A percentile compares a stretch with the other conserved stretches of the same genome.
phyloP scores from a whole-genome alignment of 2,888 invertebrate species.

The Idaea straminata region DNA sequence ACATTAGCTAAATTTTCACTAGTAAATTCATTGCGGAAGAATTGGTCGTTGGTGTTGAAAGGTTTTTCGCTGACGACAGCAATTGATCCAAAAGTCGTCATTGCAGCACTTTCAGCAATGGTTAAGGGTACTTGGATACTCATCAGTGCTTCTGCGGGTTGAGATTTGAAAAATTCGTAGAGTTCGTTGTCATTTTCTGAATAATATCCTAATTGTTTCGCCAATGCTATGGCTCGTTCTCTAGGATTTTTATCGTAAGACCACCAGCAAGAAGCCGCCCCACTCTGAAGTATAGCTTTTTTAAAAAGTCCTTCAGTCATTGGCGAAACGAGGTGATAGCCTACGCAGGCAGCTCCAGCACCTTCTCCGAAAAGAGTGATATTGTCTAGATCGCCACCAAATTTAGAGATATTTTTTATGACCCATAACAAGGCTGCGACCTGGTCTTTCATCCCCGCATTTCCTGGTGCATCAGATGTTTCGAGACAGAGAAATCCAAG shows the following conservation, averaged over 20 bases:
- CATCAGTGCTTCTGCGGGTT: constrained; percentile 32
- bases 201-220: constrained; percentile 39
- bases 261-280: constrained; percentile 81
- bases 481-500: constrained; percentile 46
- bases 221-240: constrained; percentile 53
- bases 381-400: constrained; percentile 50
- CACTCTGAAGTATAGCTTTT: constrained; percentile 83
- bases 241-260: constrained; percentile 65
- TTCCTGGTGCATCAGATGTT: constrained; percentile 44
- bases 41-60: constrained; percentile 42
- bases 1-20: constrained; percentile 60
- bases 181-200: constrained; percentile 39
- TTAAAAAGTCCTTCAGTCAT: constrained; percentile 55
- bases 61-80: constrained; percentile 40
- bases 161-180: constrained; percentile 36
- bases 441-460: constrained; percentile 51
- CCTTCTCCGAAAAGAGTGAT: constrained; percentile 55
- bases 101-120: constrained; percentile 15
- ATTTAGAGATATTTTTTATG: constrained; percentile 43
- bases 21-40: constrained; percentile 39
- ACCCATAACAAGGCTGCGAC: constrained; percentile 49
- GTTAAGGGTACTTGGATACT: constrained; percentile 25
- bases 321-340: constrained; percentile 50
- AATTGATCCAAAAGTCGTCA: constrained; percentile 24
- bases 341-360: constrained; percentile 43